These are phyloP conservation scores for Aplodontia rufa DNA, from an alignment of 2,113 vertebrate species.

Conservation along the genomic window DNA sequence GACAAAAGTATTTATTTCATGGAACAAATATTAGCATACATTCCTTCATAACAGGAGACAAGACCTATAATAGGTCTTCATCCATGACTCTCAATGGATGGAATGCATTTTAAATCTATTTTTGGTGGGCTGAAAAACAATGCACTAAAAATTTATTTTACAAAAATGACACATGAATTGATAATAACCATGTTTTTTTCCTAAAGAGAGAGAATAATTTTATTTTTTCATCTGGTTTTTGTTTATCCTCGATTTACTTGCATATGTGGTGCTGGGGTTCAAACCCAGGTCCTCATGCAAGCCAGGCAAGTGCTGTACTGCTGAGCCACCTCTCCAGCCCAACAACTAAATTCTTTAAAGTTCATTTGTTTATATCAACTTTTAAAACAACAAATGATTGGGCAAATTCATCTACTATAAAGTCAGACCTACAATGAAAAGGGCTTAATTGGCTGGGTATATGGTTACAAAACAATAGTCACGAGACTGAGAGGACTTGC, in stretches of 20 bases:
- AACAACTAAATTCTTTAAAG: too few relatives aligned
- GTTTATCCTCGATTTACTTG: too few relatives aligned
- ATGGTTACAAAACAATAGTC: neutral
- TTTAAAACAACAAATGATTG: neutral
- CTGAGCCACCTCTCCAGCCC: too few relatives aligned
- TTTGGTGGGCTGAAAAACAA: neutral
- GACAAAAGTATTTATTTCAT: neutral
- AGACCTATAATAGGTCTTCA: neutral
- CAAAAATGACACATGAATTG: neutral
- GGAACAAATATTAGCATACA: neutral
- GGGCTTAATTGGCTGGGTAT: fast-evolving
- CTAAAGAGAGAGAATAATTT: too few relatives aligned
- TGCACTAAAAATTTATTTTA: neutral
- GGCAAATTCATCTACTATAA: neutral
- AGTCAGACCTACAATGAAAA: neutral
- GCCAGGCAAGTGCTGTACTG: too few relatives aligned
- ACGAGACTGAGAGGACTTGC: fast-evolving
- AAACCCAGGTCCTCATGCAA: too few relatives aligned
- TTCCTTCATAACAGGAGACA: neutral
- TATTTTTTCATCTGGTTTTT: too few relatives aligned
- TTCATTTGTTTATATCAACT: neutral
- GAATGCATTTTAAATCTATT: neutral
- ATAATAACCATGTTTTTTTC: neutral
- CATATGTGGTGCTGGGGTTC: too few relatives aligned
- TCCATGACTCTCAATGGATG: neutral